Conservation (phyloP, 2,113 vertebrate species). For the Sebastes fasciatus region DNA sequence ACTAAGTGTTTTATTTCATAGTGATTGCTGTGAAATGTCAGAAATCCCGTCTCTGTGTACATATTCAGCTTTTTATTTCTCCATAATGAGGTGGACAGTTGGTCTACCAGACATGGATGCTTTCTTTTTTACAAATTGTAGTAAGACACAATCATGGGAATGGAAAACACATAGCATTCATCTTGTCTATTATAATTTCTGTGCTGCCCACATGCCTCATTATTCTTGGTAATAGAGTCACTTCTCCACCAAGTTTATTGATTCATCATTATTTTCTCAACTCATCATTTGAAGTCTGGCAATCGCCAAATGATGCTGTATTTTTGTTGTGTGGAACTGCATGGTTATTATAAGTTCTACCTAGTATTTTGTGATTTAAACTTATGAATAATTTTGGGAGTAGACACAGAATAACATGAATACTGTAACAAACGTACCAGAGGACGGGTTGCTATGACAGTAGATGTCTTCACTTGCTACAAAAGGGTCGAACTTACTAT, state of each 20-base stretch:
- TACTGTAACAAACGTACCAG: background rate
- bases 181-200: slow-evolving; percentile 41
- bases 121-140: background rate
- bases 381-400: background rate
- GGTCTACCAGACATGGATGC: background rate
- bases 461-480: background rate
- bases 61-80: slow-evolving; percentile 1
- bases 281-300: slow-evolving; percentile 29
- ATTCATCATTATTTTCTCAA: slow-evolving; percentile 55
- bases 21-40: slow-evolving; percentile 18
- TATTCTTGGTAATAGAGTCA: slow-evolving; percentile 52
- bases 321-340: background rate
- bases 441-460: background rate
- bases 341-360: background rate
- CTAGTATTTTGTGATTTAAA: background rate
- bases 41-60: background rate
- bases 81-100: slow-evolving; percentile 9
- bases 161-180: slow-evolving; percentile 22
- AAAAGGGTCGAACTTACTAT: background rate
- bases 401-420: background rate
- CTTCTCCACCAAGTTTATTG: slow-evolving; percentile 44
- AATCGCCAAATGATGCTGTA: background rate
- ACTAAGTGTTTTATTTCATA: slow-evolving; percentile 3
- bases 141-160: background rate
- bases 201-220: slow-evolving; percentile 45